Evolutionary conservation across 1,140 invertebrate species (phyloP).

Genomic region (Phortica variegata): DNA sequence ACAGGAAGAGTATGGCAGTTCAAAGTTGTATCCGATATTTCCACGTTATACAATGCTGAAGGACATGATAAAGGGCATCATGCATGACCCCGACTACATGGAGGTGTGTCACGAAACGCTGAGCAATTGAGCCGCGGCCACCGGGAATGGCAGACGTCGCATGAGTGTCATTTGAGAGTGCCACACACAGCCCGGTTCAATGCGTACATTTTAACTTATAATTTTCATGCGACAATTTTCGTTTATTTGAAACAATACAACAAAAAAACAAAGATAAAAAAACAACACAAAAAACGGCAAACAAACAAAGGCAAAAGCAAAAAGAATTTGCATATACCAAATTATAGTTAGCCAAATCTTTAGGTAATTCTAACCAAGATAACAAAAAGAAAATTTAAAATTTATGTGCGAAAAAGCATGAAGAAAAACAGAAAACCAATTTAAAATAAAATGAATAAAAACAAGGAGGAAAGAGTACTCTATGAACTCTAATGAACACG

Average conservation of each 20-base stretch:
- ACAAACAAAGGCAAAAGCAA: constrained; percentile 8
- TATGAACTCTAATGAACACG: constrained; percentile 11
- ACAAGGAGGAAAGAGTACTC: too few relatives aligned
- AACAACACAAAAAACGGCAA: constrained; percentile 5
- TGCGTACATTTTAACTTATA: too few relatives aligned
- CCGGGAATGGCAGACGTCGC: constrained; percentile 51
- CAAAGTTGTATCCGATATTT: constrained; percentile 89
- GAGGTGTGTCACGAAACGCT: constrained; percentile 84
- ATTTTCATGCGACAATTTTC: too few relatives aligned
- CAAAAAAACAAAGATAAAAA: too few relatives aligned
- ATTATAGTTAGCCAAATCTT: constrained; percentile 28
- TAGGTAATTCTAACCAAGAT: constrained; percentile 22
- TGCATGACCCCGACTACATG: constrained; percentile 92
- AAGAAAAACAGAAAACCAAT: constrained; percentile 17
- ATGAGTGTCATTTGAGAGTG: constrained; percentile 51
- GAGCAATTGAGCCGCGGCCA: constrained; percentile 52
- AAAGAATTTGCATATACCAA: constrained; percentile 13
- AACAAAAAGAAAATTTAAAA: too few relatives aligned
- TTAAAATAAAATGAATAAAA: constrained; percentile 14
- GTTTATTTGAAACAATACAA: too few relatives aligned
- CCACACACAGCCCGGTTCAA: too few relatives aligned
- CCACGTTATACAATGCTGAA: constrained; percentile 91
- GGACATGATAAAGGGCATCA: constrained; percentile 93
- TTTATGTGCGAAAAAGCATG: too few relatives aligned
- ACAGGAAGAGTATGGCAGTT: constrained; percentile 82